Evolutionary conservation across 2,797 vertebrate species (phyloP).

Genomic region (Menidia menidia): DNA sequence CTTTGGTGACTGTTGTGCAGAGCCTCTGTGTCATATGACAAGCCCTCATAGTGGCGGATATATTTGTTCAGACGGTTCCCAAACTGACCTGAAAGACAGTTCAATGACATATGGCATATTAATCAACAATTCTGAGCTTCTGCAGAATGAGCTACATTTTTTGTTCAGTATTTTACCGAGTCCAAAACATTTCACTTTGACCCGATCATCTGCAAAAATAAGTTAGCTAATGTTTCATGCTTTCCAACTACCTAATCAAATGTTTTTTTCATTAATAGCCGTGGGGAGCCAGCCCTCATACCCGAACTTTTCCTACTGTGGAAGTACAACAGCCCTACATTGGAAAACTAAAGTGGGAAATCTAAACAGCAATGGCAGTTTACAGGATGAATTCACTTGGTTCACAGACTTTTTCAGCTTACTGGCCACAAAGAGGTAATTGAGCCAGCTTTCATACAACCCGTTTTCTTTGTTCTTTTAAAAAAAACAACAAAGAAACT

Average conservation of each 20-base stretch:
- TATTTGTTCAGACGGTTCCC: conserved; percentile 91
- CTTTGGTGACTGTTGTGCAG: conserved; percentile 96
- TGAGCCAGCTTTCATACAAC: conserved; percentile 43
- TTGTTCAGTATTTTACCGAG: background rate
- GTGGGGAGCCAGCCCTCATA: background rate
- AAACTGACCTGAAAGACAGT: conserved; percentile 87
- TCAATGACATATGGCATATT: conserved; percentile 8
- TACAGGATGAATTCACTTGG: conserved; percentile 15
- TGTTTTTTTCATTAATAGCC: background rate
- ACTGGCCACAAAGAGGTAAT: conserved; percentile 53
- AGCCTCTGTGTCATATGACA: conserved; percentile 90
- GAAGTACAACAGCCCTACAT: background rate
- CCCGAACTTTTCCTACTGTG: background rate
- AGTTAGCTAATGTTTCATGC: background rate
- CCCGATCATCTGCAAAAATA: background rate
- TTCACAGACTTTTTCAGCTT: conserved; percentile 60
- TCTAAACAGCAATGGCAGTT: conserved; percentile 7
- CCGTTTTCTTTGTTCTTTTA: conserved; percentile 56
- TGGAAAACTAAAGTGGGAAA: conserved; percentile 8
- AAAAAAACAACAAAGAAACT: conserved; percentile 64
- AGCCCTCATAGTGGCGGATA: conserved; percentile 95
- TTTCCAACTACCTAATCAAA: background rate
- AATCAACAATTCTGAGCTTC: conserved; percentile 14
- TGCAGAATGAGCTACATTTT: background rate
- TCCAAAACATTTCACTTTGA: background rate